Evolutionary conservation across 23 tunicate genomes (phyloP), one percentile per base, ranked within the genome.

Genomic region (Ciona savignyi): DNA sequence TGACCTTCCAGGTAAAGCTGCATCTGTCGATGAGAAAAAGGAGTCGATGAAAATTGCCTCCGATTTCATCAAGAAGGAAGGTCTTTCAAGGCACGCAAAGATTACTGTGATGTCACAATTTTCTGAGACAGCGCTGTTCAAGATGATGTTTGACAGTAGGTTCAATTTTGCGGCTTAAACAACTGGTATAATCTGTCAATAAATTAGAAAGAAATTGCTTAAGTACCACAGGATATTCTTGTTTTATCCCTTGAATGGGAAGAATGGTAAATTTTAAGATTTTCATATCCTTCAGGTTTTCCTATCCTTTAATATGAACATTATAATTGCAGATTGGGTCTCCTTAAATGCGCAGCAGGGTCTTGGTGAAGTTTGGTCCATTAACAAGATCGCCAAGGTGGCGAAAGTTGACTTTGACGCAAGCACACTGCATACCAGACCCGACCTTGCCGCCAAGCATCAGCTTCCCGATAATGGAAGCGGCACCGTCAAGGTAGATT

Each of bases 401-500:
- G 93, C 80, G 27, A 90, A 89, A 71, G 99, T 83, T 33, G 87
- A 89, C 74, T 95, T 95, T 60, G 99, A 95, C 63, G 99, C 96
- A 21, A 83, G 84, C 77, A 84, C 92, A 9, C 72, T 95, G 63
- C 99, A 84, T 63, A 73, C 77, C 74, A 83, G 80, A 25, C 99
- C 99, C 21, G 86, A 81, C 23, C 70, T 69, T 30, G 99, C 99
- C 24, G 99, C 99, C 4, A 88, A 95, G 80, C 78, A 77, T 66
- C 86, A 85, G 49, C 80, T 95, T 68, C 87, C 95, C 9, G 96
- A 95, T 80, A 86, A 88, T 68, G 99, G 99, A 22, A 73, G 83
- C 19, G 99, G 99, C 4, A 65, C 73, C n/a, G 73, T 72, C 74
- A 68, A 81, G 88, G 93, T 85, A 71, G 25, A 6, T 6, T 9